Evolutionary conservation across 1,140 invertebrate species (phyloP).

Genomic region (Pseudomyrmex pallidus): DNA sequence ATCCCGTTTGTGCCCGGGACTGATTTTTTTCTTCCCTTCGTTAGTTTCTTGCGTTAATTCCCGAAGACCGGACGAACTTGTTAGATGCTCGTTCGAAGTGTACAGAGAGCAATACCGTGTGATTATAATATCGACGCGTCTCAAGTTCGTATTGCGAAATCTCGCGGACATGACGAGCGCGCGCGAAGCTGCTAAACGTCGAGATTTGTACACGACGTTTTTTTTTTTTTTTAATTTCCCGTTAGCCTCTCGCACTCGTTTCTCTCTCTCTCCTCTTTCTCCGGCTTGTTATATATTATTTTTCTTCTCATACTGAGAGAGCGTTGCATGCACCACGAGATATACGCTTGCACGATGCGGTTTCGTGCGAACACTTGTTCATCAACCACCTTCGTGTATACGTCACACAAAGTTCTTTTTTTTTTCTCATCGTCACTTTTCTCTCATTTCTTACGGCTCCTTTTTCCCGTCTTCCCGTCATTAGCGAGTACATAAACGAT

Average conservation of each 20-base stretch:
- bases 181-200: conserved; percentile 19
- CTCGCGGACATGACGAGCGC: conserved; percentile 22
- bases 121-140: too few relatives aligned
- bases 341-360: conserved; percentile 63
- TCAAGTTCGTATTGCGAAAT: conserved; percentile 19
- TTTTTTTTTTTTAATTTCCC: conserved; percentile 67
- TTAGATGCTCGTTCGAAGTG: too few relatives aligned
- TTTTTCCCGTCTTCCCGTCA: conserved; percentile 33
- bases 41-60: conserved; percentile 2
- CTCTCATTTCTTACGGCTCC: conserved; percentile 11
- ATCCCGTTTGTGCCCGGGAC: background rate
- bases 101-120: too few relatives aligned
- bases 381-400: conserved; percentile 66
- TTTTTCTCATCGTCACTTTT: conserved; percentile 54
- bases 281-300: conserved; percentile 62
- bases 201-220: conserved; percentile 72
- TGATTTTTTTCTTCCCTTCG: background rate
- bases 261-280: conserved; percentile 31
- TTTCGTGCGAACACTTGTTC: conserved; percentile 67
- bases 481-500: conserved; percentile 45
- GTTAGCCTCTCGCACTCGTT: conserved; percentile 25
- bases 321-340: conserved; percentile 62
- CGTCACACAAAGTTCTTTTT: conserved; percentile 54
- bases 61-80: too few relatives aligned
- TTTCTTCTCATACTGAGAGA: conserved; percentile 50